Conservation (phyloP, 1,140 invertebrate species). For the Brachionus koreanus region DNA sequence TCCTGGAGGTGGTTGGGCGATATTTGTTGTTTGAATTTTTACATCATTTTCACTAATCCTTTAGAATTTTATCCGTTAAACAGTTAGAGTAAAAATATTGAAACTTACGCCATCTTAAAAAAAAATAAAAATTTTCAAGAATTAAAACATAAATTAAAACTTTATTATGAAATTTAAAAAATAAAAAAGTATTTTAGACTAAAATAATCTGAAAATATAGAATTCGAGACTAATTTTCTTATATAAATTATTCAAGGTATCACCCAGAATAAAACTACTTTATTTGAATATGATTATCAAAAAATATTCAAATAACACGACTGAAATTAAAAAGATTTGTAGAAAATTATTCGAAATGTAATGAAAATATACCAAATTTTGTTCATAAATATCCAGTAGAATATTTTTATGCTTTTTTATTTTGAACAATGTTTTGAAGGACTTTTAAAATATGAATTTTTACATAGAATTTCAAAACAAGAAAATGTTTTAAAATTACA, state of each 20-base stretch:
- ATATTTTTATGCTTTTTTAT: too few species aligned
- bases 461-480: too few species aligned
- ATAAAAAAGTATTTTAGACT: not conserved
- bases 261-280: not conserved
- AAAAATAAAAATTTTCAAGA: not conserved
- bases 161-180: not conserved
- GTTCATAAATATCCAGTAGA: too few species aligned
- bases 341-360: too few species aligned
- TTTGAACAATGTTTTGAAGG: not conserved
- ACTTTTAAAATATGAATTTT: not conserved
- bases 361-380: too few species aligned
- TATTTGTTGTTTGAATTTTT: slow-evolving; percentile 14
- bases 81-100: not conserved
- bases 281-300: not conserved
- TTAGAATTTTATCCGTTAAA: too few species aligned
- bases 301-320: not conserved
- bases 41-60: not conserved
- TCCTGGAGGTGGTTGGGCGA: not conserved
- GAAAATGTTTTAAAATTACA: too few species aligned
- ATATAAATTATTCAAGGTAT: not conserved
- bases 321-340: too few species aligned
- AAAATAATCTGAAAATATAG: not conserved
- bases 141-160: not conserved
- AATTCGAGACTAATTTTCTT: too few species aligned
- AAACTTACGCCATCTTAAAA: not conserved